These are phyloP conservation scores for Centropus unirufus DNA, from an alignment of 2,113 vertebrate species.

Conservation along the genomic window DNA sequence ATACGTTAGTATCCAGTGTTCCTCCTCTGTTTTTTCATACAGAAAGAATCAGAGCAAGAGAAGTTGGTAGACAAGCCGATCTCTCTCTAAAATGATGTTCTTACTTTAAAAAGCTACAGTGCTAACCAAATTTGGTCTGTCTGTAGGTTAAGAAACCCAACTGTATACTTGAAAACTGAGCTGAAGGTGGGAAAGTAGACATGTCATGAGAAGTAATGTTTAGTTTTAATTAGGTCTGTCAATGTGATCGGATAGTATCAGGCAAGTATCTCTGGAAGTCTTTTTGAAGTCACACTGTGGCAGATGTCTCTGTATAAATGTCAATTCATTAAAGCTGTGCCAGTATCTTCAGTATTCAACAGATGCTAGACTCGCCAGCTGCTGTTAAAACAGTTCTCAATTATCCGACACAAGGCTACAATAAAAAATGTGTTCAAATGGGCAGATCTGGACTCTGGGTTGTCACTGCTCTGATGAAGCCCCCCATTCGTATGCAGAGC, in stretches of 20 bases:
- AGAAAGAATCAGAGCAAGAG: neutral
- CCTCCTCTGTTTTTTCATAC: neutral
- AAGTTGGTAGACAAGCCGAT: neutral
- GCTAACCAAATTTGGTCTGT: neutral
- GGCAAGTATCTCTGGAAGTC: neutral
- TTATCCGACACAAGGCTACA: neutral
- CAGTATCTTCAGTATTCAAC: neutral
- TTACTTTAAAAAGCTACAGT: neutral
- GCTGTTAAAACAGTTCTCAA: neutral
- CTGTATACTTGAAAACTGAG: neutral
- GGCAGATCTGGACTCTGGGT: neutral
- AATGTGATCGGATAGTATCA: neutral
- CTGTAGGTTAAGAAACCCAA: neutral
- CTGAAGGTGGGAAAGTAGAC: neutral
- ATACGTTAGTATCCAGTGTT: neutral
- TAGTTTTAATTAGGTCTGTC: neutral
- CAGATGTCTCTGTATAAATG: neutral
- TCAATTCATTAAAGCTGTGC: neutral
- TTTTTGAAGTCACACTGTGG: neutral
- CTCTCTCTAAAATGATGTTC: neutral
- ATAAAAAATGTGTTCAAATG: neutral
- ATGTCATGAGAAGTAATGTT: neutral
- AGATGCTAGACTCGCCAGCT: neutral
- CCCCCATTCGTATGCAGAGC: neutral
- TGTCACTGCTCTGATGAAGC: neutral